Base-by-base conservation (phyloP, 1,140 invertebrate species). In the Apis laboriosa region DNA sequence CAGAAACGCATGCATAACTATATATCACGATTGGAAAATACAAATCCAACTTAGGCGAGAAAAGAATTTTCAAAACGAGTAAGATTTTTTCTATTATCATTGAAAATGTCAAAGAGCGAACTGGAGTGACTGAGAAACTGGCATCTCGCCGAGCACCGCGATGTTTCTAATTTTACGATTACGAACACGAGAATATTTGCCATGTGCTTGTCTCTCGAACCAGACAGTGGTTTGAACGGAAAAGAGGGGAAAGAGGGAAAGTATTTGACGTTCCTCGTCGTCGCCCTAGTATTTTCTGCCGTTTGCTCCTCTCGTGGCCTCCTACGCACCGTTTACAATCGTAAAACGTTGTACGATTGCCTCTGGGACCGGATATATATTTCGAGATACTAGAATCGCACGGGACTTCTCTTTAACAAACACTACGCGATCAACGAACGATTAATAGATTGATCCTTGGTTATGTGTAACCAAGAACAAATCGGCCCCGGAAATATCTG, bases 81-180 rank as follows among this genome's bases (percentile, higher is more conserved):
- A 17, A 24, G 53, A 21, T 53, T 8, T 4, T 8, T 1, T 5
- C 63, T 53, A n/a, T 84, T 84, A 80, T 80, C 64, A 84, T 84
- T 70, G 83, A 43, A 80, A 80, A 84, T 84, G 71, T 84, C 71
- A 84, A 84, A 84, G 79, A 68, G 58, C 67, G 83, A 84, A 84
- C 82, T 76, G 72, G 77, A 84, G 82, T 77, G 77, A 11, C 43
- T 61, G 71, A 73, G 82, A 74, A 80, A 78, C 77, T 84, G 82
- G 82, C 82, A 77, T 71, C 81, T 83, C 67, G 81, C 76, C 81
- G 82, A 73, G 66, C 83, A 72, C 73, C 66, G 68, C 82, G 72
- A 60, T 70, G 58, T 84, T 84, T 84, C 83, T 84, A 84, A 84
- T 82, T 84, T 84, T 84, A 84, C 79, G 51, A 76, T 17, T 56